Base-by-base conservation (phyloP, 1,140 invertebrate genomes). In the Onthophagus taurus region DNA sequence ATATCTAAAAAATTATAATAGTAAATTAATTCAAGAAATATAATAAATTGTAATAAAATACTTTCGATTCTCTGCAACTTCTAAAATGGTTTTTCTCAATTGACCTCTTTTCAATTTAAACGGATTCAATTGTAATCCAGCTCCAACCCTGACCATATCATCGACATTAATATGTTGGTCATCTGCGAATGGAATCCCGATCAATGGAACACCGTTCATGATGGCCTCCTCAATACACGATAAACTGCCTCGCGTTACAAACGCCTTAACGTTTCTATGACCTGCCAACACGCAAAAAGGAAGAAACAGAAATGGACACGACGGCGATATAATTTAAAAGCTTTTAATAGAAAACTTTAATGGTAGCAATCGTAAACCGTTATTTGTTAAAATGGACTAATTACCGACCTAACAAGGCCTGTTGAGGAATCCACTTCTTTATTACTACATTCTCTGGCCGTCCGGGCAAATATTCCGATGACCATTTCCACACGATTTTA, bases 401-500 rank as follows among this genome's bases (percentile, higher is more conserved):
- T 52, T 80, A n/a, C 23, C n/a, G 39, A 46, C 44, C 30, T 33
- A 46, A 23, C 21, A 47, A 2, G 16, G 39, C 79, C 38, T 74
- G 75, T 52, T 85, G 81, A 0, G 80, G 80, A 3, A 82, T 55
- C 81, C 81, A 85, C 34, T 72, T 72, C 18, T 63, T 67, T 2
- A 78, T 56, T 39, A 74, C 65, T 0, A 85, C 63, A 63, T 85
- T 84, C 0, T 64, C 53, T 0, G 74, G 64, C 42, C 72, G 68
- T 23, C 64, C 58, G 1, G 72, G 63, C 26, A 80, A 60, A 34
- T 72, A 54, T 0, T 48, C 47, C 7, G 62, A 51, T 45, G 77
- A 68, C 64, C 38, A 47, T 36, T 47, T 47, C 45, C 45, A 47
- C 12, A 47, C 21, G 16, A 47, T 33, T 42, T 31, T 64, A 43